Conservation (phyloP, 1,140 invertebrate species). For the Atta colombica region DNA sequence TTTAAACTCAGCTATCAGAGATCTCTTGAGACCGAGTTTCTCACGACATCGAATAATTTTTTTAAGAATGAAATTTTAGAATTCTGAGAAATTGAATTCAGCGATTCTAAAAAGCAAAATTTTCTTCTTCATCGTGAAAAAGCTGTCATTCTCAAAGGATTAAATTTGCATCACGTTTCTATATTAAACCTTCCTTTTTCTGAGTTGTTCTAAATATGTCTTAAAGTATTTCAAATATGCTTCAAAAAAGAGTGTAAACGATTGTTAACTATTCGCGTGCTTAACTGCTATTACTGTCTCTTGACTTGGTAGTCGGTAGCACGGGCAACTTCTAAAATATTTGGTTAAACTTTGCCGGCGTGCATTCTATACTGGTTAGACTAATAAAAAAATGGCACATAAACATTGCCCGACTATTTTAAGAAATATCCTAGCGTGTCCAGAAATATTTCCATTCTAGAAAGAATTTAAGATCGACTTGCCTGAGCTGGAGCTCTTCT, state of each 20-base stretch:
- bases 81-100: too few relatives aligned
- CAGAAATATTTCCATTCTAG: neutral
- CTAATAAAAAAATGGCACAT: constrained; percentile 28
- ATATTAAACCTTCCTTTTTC: neutral
- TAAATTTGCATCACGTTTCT: neutral
- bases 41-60: too few relatives aligned
- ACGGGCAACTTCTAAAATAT: neutral
- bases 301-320: neutral
- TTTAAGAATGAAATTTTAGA: too few relatives aligned
- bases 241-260: neutral
- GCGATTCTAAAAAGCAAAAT: too few relatives aligned
- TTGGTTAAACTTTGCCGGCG: constrained; percentile 3
- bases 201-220: constrained; percentile 2
- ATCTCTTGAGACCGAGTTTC: too few relatives aligned
- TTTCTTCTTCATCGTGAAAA: too few relatives aligned
- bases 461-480: constrained; percentile 1
- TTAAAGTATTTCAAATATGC: neutral
- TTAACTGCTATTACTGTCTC: neutral
- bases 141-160: too few relatives aligned
- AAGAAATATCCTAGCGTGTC: neutral
- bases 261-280: constrained; percentile 8
- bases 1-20: too few relatives aligned
- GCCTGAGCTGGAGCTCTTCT: neutral
- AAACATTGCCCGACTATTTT: neutral
- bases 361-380: neutral